Conservation (phyloP, 2,888 invertebrate genomes). For the Pyrrhosoma nymphula region DNA sequence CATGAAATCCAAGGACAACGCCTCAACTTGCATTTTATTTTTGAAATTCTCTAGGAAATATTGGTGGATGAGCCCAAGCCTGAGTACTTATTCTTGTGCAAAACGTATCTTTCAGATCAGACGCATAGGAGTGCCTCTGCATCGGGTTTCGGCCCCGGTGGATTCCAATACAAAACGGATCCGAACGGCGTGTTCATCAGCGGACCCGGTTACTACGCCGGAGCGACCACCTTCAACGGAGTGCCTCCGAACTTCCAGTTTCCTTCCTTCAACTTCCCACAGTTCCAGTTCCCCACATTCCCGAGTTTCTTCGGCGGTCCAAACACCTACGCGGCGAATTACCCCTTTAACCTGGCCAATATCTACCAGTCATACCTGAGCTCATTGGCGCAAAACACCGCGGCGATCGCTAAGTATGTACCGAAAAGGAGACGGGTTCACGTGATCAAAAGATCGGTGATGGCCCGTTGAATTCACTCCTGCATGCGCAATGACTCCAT, state of each 20-base stretch:
- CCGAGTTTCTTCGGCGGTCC: constrained; percentile 2
- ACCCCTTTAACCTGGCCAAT: background rate
- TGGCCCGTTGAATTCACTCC: background rate
- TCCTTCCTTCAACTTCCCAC: constrained; percentile 44
- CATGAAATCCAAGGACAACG: no score
- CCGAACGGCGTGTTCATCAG: constrained; percentile 49
- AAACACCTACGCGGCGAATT: background rate
- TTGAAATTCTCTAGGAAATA: no score
- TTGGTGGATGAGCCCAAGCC: no score
- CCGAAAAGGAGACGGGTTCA: background rate
- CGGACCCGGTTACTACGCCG: constrained; percentile 46
- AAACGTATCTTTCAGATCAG: background rate
- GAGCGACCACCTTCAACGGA: background rate
- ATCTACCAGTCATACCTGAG: constrained; percentile 23
- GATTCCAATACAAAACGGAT: background rate
- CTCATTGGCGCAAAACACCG: constrained; percentile 41
- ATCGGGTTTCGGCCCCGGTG: constrained; percentile 27
- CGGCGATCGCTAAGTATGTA: constrained; percentile 38
- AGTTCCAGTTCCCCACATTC: constrained; percentile 39
- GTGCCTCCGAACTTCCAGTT: constrained; percentile 27
- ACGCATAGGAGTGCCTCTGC: background rate
- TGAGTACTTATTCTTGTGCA: no score
- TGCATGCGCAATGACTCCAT: background rate
- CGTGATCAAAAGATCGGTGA: background rate
- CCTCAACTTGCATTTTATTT: no score